phyloP scores from a whole-genome alignment of 2,888 invertebrate species.

The Drosophila pegasa region DNA sequence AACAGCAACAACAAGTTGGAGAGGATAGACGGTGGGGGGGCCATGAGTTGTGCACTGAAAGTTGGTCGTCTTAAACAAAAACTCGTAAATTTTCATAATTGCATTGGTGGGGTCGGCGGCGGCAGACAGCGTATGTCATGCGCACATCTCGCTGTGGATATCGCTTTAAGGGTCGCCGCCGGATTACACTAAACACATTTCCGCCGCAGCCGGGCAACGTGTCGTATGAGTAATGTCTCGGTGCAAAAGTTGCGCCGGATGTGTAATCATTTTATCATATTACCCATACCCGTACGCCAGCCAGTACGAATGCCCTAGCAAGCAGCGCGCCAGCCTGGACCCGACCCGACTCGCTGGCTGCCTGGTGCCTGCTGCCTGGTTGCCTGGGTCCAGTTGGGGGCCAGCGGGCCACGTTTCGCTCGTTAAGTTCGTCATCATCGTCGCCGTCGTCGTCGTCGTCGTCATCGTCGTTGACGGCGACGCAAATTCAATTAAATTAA shows the following conservation, averaged over 20 bases:
- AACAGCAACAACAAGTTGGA: slow-evolving; percentile 7
- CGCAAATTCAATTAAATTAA: slow-evolving; percentile 80
- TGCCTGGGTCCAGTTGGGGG: slow-evolving; percentile 24
- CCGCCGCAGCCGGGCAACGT: slow-evolving; percentile 64
- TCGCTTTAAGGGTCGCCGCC: slow-evolving; percentile 67
- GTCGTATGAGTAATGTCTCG: slow-evolving; percentile 79
- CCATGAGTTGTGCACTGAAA: slow-evolving; percentile 45
- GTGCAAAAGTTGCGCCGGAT: slow-evolving; percentile 76
- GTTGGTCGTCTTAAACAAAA: slow-evolving; percentile 69
- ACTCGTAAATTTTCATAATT: slow-evolving; percentile 80
- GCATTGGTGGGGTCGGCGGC: slow-evolving; percentile 55
- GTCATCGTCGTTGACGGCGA: slow-evolving; percentile 50
- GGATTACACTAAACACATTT: slow-evolving; percentile 77
- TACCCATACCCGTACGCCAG: slow-evolving; percentile 47
- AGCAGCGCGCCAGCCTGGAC: slow-evolving; percentile 10
- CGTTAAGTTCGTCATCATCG: slow-evolving; percentile 71
- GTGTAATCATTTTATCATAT: slow-evolving; percentile 80
- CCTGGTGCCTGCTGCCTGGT: background rate
- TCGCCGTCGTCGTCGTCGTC: slow-evolving; percentile 41
- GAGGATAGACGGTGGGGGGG: no score
- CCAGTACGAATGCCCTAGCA: slow-evolving; percentile 6
- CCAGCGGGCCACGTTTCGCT: slow-evolving; percentile 62
- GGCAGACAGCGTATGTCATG: slow-evolving; percentile 2
- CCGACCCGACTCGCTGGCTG: background rate
- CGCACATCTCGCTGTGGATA: slow-evolving; percentile 39